Conservation (phyloP, 37 sponge, comb jelly and placozoan species). For the Amphimedon queenslandica region DNA sequence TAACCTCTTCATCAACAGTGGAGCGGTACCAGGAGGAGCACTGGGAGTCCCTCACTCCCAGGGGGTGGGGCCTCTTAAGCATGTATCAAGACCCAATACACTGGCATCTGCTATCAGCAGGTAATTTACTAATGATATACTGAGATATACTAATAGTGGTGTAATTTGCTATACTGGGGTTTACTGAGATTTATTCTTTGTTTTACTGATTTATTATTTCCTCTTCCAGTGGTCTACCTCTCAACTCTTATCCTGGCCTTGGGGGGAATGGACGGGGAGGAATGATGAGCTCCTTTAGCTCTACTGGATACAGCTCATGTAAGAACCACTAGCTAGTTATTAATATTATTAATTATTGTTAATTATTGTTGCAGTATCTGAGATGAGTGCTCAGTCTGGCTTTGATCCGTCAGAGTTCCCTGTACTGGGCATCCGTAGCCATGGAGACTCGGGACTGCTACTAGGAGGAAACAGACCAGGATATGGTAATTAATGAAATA, state of each 20-base stretch:
- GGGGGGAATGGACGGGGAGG: slow-evolving; percentile 11
- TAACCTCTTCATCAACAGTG: not conserved
- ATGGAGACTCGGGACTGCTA: slow-evolving; percentile 30
- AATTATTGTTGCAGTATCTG: slow-evolving; percentile 35
- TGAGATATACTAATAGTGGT: no score
- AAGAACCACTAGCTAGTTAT: slow-evolving; percentile 1
- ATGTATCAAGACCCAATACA: slow-evolving; percentile 33
- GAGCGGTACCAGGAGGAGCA: not conserved
- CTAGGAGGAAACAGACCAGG: slow-evolving; percentile 30
- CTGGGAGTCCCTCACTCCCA: not conserved
- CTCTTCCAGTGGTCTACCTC: slow-evolving; percentile 42
- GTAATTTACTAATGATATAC: no score
- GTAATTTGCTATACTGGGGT: no score
- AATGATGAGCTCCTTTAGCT: slow-evolving; percentile 48
- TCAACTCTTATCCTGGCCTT: slow-evolving; percentile 42
- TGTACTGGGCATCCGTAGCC: slow-evolving; percentile 18
- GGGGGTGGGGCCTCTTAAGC: slow-evolving; percentile 20
- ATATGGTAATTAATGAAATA: slow-evolving; percentile 3
- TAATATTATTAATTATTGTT: not conserved
- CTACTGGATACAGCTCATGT: slow-evolving; percentile 45
- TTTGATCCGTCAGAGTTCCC: slow-evolving; percentile 70
- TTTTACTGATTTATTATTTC: not conserved
- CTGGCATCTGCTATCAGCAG: slow-evolving; percentile 73
- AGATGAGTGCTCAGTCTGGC: slow-evolving; percentile 29
- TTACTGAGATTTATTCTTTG: not conserved